These are phyloP conservation scores for Dicyrtoma fusca DNA, from an alignment of 2,888 invertebrate species.

Conservation along the genomic window DNA sequence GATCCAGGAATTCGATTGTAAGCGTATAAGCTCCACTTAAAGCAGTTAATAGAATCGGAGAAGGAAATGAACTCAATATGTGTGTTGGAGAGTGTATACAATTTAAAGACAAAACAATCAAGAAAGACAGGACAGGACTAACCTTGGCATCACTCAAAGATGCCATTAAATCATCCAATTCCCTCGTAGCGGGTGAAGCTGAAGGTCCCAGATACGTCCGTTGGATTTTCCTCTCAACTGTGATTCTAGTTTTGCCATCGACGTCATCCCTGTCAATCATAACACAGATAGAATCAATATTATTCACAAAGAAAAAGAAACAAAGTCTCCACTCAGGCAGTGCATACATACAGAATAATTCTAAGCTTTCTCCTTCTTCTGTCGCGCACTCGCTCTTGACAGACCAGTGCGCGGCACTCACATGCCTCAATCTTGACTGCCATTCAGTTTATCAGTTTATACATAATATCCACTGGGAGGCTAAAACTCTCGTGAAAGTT, in stretches of 20 bases:
- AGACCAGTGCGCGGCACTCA: background rate
- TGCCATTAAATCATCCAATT: constrained; percentile 94
- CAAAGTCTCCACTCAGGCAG: background rate
- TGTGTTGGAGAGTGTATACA: no score
- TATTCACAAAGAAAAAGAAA: background rate
- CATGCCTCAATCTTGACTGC: background rate
- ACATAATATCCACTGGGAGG: no score
- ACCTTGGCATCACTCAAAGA: constrained; percentile 95
- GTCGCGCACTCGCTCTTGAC: no score
- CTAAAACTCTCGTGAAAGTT: constrained; percentile 9
- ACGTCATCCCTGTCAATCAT: constrained; percentile 56
- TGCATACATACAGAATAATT: background rate
- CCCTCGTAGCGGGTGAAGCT: constrained; percentile 89
- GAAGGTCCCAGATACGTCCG: constrained; percentile 60
- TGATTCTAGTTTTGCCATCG: constrained; percentile 59
- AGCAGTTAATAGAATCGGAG: no score
- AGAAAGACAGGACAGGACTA: constrained; percentile 56
- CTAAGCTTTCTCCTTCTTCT: background rate
- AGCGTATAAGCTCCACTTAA: no score
- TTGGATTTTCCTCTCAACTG: constrained; percentile 61
- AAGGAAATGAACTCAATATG: no score
- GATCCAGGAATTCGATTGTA: no score
- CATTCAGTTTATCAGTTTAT: no score
- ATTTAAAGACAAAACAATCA: background rate
- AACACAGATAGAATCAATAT: background rate